A percentile compares a stretch with the other conserved stretches of the same genome.
These are phyloP conservation scores for Dermochelys coriacea DNA, from an alignment of 2,797 vertebrate genomes.

Conservation along the genomic window DNA sequence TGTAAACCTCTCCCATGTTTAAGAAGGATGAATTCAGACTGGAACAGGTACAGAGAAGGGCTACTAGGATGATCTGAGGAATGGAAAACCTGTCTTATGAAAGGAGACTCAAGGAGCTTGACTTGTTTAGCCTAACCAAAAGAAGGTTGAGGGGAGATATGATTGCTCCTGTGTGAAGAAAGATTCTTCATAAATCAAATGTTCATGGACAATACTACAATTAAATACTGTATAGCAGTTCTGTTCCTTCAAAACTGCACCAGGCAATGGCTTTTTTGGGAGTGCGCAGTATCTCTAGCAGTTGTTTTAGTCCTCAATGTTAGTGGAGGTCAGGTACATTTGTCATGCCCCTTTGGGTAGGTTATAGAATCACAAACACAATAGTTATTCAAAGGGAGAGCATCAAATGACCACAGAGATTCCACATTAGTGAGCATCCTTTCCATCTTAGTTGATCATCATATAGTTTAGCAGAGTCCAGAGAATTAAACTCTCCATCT, in stretches of 20 bases:
- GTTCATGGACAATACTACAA: background rate
- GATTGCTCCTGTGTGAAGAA: background rate
- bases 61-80: too few species aligned
- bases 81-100: too few species aligned
- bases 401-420: background rate
- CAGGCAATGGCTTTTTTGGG: background rate
- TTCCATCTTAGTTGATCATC: background rate
- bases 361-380: background rate
- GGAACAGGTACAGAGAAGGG: too few species aligned
- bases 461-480: background rate
- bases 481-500: background rate
- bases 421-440: background rate
- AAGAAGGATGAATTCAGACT: too few species aligned
- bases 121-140: too few species aligned
- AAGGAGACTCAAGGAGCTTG: too few species aligned
- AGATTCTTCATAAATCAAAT: background rate
- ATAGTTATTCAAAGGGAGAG: background rate
- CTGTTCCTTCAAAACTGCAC: fast-evolving
- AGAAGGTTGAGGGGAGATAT: too few species aligned
- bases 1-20: background rate
- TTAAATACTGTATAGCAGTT: background rate
- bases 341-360: background rate
- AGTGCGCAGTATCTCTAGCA: background rate
- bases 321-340: background rate
- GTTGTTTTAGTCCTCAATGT: background rate